Percentiles rank a stretch among this genome's conserved stretches.
phyloP scores from a whole-genome alignment of 2,888 invertebrate genomes.

The Dyspetes luteomarginatus region DNA sequence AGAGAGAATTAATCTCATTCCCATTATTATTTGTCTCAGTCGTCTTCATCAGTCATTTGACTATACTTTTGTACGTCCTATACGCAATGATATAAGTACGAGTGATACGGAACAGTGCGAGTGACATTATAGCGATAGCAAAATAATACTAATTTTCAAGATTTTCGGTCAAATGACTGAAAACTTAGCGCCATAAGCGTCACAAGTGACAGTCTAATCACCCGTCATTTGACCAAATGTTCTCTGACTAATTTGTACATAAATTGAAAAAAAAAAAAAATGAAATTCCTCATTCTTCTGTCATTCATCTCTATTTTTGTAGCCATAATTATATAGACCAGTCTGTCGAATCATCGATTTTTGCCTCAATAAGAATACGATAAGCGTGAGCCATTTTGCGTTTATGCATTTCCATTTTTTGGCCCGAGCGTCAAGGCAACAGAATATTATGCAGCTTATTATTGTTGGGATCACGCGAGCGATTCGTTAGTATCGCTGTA shows the following conservation, averaged over 20 bases:
- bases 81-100: neutral
- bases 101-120: slow-evolving; percentile 32
- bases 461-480: slow-evolving; percentile 57
- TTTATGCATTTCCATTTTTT: neutral
- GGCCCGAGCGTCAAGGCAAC: slow-evolving; percentile 1
- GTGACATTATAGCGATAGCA: no score
- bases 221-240: no score
- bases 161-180: no score
- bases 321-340: no score
- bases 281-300: no score
- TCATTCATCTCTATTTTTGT: no score
- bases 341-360: no score
- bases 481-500: slow-evolving; percentile 32
- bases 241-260: no score
- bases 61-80: neutral
- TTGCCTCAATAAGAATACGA: neutral
- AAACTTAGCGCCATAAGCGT: no score
- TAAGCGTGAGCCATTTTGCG: neutral
- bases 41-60: slow-evolving; percentile 15
- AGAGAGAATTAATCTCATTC: slow-evolving; percentile 3
- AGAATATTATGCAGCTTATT: slow-evolving; percentile 36
- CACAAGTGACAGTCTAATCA: no score
- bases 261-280: no score
- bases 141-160: no score
- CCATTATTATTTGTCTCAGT: slow-evolving; percentile 42